These are phyloP conservation scores for Sturnus vulgaris DNA, from an alignment of 2,113 vertebrate genomes.

Conservation along the genomic window DNA sequence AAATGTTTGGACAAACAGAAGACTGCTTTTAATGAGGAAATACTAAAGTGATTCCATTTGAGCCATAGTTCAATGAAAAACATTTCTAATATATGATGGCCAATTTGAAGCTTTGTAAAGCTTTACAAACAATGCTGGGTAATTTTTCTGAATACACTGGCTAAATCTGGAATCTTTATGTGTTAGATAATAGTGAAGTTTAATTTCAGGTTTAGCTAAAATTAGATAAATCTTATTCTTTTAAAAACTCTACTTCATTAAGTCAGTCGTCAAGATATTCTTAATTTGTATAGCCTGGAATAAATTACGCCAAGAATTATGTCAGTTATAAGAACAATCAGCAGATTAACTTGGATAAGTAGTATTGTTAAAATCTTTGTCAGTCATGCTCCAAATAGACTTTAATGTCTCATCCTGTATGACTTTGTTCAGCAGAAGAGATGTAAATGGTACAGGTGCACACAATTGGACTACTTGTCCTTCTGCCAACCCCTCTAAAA, in stretches of 20 bases:
- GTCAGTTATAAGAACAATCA: not conserved
- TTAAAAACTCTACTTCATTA: not conserved
- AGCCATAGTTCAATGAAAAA: not conserved
- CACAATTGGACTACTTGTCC: not conserved
- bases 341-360: not conserved
- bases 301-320: not conserved
- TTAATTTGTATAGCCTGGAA: not conserved
- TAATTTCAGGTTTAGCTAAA: not conserved
- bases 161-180: not conserved
- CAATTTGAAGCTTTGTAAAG: not conserved
- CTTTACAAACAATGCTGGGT: not conserved
- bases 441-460: not conserved
- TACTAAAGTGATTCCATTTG: not conserved
- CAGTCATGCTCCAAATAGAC: not conserved
- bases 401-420: not conserved
- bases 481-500: not conserved
- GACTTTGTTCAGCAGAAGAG: not conserved
- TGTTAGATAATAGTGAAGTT: not conserved
- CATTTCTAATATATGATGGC: not conserved
- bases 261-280: not conserved
- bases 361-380: not conserved
- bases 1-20: not conserved
- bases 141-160: not conserved
- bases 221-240: not conserved
- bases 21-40: not conserved